phyloP scores from a whole-genome alignment of 2,113 vertebrate species.

The Colistium nudipinnis region DNA sequence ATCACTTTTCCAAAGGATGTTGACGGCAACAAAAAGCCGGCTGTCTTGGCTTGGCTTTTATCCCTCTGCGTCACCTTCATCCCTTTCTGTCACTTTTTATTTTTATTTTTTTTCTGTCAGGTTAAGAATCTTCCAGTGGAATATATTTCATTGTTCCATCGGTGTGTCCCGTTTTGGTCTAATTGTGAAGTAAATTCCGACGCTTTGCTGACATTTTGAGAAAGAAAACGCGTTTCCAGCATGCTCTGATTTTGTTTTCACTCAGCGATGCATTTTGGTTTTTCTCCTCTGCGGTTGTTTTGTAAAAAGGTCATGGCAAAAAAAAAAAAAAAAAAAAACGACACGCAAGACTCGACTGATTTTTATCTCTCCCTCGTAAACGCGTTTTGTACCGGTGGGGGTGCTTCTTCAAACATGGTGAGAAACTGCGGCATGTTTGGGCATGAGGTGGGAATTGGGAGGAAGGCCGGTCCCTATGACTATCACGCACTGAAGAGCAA shows the following conservation, averaged over 20 bases:
- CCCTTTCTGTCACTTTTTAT: slow-evolving; percentile 45
- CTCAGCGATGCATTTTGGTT: slow-evolving; percentile 8
- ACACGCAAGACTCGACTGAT: slow-evolving; percentile 35
- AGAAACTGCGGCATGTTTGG: slow-evolving; percentile 21
- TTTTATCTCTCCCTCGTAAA: slow-evolving; percentile 33
- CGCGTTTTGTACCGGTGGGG: slow-evolving; percentile 20
- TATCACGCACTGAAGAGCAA: background rate
- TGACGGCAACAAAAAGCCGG: slow-evolving; percentile 60
- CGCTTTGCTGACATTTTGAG: background rate
- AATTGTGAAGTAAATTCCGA: slow-evolving; percentile 25
- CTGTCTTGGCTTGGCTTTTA: slow-evolving; percentile 48
- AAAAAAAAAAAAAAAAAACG: slow-evolving; percentile 9
- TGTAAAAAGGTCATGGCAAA: slow-evolving; percentile 18
- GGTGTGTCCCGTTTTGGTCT: slow-evolving; percentile 23
- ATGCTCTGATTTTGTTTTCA: background rate
- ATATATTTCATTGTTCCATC: slow-evolving; percentile 33
- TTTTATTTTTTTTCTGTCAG: too few species aligned
- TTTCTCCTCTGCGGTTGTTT: background rate
- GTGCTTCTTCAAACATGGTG: slow-evolving; percentile 25
- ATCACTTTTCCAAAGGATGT: slow-evolving; percentile 58
- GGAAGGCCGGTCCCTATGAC: background rate
- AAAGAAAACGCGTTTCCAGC: slow-evolving; percentile 1
- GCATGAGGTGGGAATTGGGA: slow-evolving; percentile 7
- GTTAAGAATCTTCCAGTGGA: slow-evolving; percentile 27
- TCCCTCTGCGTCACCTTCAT: slow-evolving; percentile 24